These are phyloP conservation scores for Scatophagus argus DNA, from an alignment of 2,113 vertebrate species.

Conservation along the genomic window DNA sequence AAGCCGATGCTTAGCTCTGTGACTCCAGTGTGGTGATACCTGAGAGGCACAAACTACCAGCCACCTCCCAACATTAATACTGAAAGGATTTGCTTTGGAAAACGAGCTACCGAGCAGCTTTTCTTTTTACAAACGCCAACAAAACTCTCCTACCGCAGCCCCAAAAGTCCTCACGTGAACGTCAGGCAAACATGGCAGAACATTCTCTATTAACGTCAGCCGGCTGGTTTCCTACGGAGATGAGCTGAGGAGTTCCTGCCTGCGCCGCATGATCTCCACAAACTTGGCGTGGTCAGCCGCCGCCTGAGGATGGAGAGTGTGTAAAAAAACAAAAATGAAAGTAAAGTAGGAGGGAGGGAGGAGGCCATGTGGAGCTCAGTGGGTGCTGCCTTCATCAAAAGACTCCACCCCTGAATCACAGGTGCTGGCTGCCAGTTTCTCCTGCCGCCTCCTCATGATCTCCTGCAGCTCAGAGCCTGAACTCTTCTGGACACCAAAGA, in stretches of 20 bases:
- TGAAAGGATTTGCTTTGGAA: slow-evolving; percentile 47
- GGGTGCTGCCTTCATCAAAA: slow-evolving; percentile 93
- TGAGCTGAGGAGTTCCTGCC: slow-evolving; percentile 78
- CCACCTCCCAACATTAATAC: slow-evolving; percentile 33
- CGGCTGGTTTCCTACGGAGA: slow-evolving; percentile 61
- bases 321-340: background rate
- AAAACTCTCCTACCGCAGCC: background rate
- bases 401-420: slow-evolving; percentile 96
- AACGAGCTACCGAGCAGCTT: slow-evolving; percentile 7
- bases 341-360: background rate
- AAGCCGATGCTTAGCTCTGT: too few species aligned
- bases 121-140: background rate
- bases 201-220: background rate
- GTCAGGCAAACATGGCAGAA: slow-evolving; percentile 60
- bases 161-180: slow-evolving; percentile 9
- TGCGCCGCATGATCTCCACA: slow-evolving; percentile 78
- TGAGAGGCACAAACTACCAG: background rate
- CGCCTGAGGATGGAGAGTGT: slow-evolving; percentile 81
- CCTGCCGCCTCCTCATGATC: slow-evolving; percentile 96
- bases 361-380: slow-evolving; percentile 79
- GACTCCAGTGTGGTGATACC: too few species aligned
- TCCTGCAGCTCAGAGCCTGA: slow-evolving; percentile 94
- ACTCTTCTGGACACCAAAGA: slow-evolving; percentile 81
- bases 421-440: slow-evolving; percentile 92
- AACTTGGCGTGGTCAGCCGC: slow-evolving; percentile 80